Conservation (phyloP, 2,113 vertebrate genomes). For the Thunnus thynnus region DNA sequence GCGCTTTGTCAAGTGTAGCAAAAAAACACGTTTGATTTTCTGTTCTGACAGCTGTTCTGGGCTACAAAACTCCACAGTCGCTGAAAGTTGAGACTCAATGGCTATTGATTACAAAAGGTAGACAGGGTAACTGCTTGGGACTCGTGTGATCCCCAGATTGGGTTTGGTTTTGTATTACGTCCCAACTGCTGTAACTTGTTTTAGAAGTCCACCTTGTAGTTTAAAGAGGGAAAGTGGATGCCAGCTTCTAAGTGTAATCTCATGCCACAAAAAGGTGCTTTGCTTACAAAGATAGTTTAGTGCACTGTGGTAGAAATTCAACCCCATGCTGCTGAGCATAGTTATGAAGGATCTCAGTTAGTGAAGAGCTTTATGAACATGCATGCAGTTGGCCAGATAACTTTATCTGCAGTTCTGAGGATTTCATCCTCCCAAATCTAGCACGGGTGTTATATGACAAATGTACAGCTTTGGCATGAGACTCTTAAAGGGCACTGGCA, state of each 20-base stretch:
- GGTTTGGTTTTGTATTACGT: slow-evolving; percentile 72
- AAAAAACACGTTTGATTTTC: slow-evolving; percentile 54
- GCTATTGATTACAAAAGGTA: slow-evolving; percentile 75
- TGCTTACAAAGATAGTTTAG: slow-evolving; percentile 66
- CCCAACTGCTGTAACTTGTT: slow-evolving; percentile 62
- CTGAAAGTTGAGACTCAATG: slow-evolving; percentile 68
- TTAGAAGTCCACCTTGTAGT: slow-evolving; percentile 59
- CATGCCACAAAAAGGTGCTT: slow-evolving; percentile 63
- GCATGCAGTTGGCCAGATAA: slow-evolving; percentile 31
- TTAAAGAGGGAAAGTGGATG: slow-evolving; percentile 57
- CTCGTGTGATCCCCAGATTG: slow-evolving; percentile 57
- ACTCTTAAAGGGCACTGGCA: slow-evolving; percentile 4
- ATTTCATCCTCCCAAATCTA: slow-evolving; percentile 35
- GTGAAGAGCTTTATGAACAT: slow-evolving; percentile 16
- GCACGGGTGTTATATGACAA: slow-evolving; percentile 37
- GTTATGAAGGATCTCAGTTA: slow-evolving; percentile 41
- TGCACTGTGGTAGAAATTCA: slow-evolving; percentile 65
- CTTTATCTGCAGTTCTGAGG: slow-evolving; percentile 37
- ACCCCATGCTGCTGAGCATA: slow-evolving; percentile 37
- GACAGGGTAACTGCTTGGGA: slow-evolving; percentile 53
- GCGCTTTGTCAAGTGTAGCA: slow-evolving; percentile 38
- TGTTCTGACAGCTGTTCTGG: slow-evolving; percentile 69
- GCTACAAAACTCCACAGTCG: slow-evolving; percentile 35
- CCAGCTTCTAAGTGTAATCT: slow-evolving; percentile 57
- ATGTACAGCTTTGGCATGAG: slow-evolving; percentile 21